Conservation (phyloP, 2,888 invertebrate genomes). For the Plagodis dolabraria region DNA sequence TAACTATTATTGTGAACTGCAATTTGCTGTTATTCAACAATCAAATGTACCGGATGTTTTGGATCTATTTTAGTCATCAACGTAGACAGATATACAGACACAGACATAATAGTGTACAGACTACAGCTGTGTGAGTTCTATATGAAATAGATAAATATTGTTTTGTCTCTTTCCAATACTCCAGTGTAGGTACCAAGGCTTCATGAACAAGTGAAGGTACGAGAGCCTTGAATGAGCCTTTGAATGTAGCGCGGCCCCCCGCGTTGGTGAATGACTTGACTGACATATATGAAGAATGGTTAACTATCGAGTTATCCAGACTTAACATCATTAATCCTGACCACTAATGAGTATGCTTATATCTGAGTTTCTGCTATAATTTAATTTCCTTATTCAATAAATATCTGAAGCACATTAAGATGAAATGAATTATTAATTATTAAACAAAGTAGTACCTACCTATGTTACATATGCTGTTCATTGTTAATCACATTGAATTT, state of each 20-base stretch:
- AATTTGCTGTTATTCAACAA: conserved; percentile 25
- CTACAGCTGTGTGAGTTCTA: conserved; percentile 2
- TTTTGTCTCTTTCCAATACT: conserved; percentile 37
- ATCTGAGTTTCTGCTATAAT: not conserved
- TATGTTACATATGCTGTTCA: too few species aligned
- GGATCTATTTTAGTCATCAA: conserved; percentile 47
- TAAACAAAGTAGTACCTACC: too few species aligned
- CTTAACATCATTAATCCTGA: not conserved
- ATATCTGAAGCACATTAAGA: too few species aligned
- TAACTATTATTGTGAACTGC: conserved; percentile 7
- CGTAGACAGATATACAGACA: conserved; percentile 44
- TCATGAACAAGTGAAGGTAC: conserved; percentile 43
- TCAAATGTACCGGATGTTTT: conserved; percentile 50
- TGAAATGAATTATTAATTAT: too few species aligned
- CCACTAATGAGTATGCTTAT: not conserved
- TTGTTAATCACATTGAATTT: too few species aligned
- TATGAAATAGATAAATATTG: conserved; percentile 2
- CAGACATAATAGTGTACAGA: conserved; percentile 5
- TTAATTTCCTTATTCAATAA: too few species aligned
- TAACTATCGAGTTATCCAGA: not conserved
- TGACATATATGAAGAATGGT: conserved; percentile 24
- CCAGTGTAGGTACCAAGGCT: conserved; percentile 39
- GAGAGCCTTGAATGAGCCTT: conserved; percentile 61
- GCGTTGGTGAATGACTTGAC: conserved; percentile 57
- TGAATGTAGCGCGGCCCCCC: conserved; percentile 54